Evolutionary conservation across 2,797 vertebrate species (phyloP).

Genomic region (Eulemur coronatus): DNA sequence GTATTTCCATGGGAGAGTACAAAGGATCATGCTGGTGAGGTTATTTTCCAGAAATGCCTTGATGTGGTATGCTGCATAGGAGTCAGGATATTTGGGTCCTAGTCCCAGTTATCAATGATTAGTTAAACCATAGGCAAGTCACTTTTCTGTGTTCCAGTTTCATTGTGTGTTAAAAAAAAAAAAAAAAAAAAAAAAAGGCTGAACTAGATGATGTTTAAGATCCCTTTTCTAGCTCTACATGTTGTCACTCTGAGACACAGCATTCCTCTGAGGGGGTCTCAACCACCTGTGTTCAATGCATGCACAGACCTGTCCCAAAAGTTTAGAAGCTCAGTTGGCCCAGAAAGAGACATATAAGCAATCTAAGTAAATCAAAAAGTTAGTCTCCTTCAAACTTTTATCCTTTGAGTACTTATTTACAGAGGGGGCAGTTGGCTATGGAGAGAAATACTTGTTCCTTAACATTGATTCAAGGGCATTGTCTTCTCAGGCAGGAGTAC

Average conservation of each 20-base stretch:
- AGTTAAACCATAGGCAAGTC: constrained; percentile 26
- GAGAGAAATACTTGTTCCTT: constrained; percentile 12
- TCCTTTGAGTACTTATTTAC: background rate
- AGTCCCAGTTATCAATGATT: background rate
- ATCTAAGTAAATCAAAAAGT: background rate
- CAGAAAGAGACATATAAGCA: background rate
- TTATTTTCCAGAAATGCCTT: constrained; percentile 12
- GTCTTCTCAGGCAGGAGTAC: background rate
- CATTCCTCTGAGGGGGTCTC: background rate
- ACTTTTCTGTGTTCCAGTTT: background rate
- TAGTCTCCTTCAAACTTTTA: background rate
- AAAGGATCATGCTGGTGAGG: background rate
- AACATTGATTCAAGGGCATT: background rate
- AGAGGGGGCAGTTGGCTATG: background rate
- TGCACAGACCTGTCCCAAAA: background rate
- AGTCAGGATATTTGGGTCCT: background rate
- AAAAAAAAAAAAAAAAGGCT: background rate
- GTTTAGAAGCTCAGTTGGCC: background rate
- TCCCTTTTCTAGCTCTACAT: background rate
- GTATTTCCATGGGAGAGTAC: background rate
- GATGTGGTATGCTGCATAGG: background rate
- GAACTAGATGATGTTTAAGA: background rate
- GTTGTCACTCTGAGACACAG: background rate
- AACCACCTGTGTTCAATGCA: background rate
- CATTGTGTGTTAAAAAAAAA: background rate